phyloP scores from a whole-genome alignment of 2,888 invertebrate genomes.

The Agapostemon virescens region DNA sequence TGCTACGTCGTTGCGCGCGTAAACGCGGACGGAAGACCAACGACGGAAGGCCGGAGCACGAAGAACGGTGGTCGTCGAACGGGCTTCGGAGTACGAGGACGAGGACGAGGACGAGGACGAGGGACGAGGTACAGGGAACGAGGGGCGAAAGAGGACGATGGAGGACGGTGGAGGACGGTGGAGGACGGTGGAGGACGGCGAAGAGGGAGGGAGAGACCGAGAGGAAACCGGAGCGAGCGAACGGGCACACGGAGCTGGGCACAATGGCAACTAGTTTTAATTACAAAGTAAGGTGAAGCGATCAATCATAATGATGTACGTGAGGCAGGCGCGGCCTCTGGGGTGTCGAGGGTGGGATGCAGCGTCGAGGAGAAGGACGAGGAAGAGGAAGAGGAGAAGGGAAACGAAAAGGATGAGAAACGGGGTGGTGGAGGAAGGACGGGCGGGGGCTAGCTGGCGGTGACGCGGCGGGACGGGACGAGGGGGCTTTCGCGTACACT shows the following conservation, averaged over 20 bases:
- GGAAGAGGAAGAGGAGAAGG: conserved; percentile 59
- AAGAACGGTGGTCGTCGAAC: conserved; percentile 18
- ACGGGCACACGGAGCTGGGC: conserved; percentile 75
- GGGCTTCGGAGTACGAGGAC: background rate
- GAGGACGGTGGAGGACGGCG: conserved; percentile 40
- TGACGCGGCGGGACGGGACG: conserved; percentile 66
- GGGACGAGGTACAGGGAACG: background rate
- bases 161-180: conserved; percentile 56
- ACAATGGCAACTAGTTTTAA: conserved; percentile 81
- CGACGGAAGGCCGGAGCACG: conserved; percentile 44
- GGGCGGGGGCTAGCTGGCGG: conserved; percentile 57
- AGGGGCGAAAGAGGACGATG: conserved; percentile 49
- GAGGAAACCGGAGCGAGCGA: conserved; percentile 60
- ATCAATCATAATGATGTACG: conserved; percentile 82
- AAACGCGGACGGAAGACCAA: conserved; percentile 61
- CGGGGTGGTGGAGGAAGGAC: conserved; percentile 52
- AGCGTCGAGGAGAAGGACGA: conserved; percentile 64
- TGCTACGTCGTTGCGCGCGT: conserved; percentile 63
- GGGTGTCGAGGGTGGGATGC: conserved; percentile 70
- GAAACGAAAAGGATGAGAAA: conserved; percentile 58
- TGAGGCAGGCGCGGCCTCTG: conserved; percentile 79
- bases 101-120: background rate
- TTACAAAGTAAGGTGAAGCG: conserved; percentile 81
- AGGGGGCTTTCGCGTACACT: conserved; percentile 78
- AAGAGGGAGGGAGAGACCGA: conserved; percentile 41